These are phyloP conservation scores for Pelecanus crispus DNA, from an alignment of 2,113 vertebrate genomes.

Conservation along the genomic window DNA sequence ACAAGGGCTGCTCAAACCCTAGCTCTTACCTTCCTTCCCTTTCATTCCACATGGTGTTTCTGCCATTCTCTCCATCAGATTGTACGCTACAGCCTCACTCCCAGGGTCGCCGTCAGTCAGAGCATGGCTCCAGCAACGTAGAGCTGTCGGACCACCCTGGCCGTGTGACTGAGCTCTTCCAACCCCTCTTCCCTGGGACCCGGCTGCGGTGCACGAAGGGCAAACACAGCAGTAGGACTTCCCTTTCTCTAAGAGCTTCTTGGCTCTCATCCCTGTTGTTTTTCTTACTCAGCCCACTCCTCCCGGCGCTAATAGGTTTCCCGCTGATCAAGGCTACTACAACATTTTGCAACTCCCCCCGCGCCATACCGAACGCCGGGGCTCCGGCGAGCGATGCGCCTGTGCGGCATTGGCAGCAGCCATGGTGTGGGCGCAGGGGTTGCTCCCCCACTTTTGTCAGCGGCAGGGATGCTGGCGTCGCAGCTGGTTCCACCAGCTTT, in stretches of 20 bases:
- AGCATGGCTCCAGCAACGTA: background rate
- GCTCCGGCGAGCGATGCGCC: fast-evolving
- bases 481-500: slow-evolving; percentile 29
- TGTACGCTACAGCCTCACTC: background rate
- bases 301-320: slow-evolving; percentile 15
- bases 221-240: slow-evolving; percentile 36
- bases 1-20: background rate
- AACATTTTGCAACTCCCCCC: background rate
- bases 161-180: background rate
- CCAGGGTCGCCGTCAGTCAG: background rate
- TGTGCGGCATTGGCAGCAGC: fast-evolving
- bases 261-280: slow-evolving; percentile 31
- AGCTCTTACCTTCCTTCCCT: background rate
- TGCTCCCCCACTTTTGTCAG: fast-evolving
- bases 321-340: slow-evolving; percentile 43
- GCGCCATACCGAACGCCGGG: fast-evolving
- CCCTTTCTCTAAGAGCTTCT: slow-evolving; percentile 25
- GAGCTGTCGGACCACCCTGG: background rate
- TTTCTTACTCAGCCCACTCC: slow-evolving; percentile 34
- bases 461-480: fast-evolving
- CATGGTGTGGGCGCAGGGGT: fast-evolving
- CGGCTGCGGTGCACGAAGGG: background rate
- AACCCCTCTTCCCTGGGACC: background rate
- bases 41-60: background rate
- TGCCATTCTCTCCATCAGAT: background rate